Base-by-base conservation (phyloP, 2,888 invertebrate species). In the Pseudococcus viburni region DNA sequence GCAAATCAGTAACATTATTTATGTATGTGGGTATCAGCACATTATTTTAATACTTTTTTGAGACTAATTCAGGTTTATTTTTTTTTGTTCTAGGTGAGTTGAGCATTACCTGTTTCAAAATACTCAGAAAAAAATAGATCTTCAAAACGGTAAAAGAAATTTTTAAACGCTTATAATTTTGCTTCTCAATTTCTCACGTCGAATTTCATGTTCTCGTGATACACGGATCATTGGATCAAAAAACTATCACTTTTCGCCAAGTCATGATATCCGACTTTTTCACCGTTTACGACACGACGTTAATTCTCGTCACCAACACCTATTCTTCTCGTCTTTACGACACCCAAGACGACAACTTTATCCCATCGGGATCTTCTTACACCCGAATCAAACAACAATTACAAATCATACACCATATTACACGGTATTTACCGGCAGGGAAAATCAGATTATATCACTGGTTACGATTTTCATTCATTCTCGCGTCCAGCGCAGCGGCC, bases 391-490 rank as follows among this genome's bases (percentile, higher is more conserved):
- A 51, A n/a, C 17, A n/a, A 68, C 33, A 73, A 73, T 73, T 73
- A 73, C 73, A 73, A 22, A 73, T 51, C 48, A 15, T 15, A 51
- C 48, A 33, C 33, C 33, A 73, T 73, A 73, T 73, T 73, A 73
- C 73, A 73, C 73, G 73, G 73, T 73, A 33, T 73, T 73, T 73
- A 73, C 12, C 33, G 12, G 15, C 6, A 73, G 33, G 8, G 33
- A 33, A 22, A 73, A 73, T 33, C n/a, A 73, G 33, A 73, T 73
- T 33, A 73, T 17, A 68, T 80, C 80, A 12, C 8, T 15, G 17
- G n/a, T 42, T 42, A 80, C 22, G 42, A 80, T 80, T 80, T 80
- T 80, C 42, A 80, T 80, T 42, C 42, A 80, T 9, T 80, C n/a
- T 80, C 42, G 8, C 15, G 39, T 42, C n/a, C 80, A 80, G 42